Base-by-base conservation (phyloP, 1,140 invertebrate genomes). In the Drosophila mojavensis region DNA sequence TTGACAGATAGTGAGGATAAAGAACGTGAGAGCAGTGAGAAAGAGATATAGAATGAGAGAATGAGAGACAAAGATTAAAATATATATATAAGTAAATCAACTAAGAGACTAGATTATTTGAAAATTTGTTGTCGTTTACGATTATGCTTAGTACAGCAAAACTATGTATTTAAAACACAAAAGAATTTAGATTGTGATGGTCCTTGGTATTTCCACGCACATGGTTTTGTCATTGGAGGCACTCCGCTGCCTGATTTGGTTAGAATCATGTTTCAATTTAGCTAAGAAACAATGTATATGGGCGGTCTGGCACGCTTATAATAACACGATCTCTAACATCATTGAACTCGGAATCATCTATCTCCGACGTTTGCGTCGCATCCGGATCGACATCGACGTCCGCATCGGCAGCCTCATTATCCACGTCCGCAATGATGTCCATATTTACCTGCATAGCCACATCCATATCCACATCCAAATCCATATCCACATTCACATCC, bases 111-210 rank as follows among this genome's bases (percentile, higher is more conserved):
- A n/a, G n/a, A 17, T 17, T 15, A 20, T 47, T 61, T 47, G 43
- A 26, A 28, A 36, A 20, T n/a, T 11, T 5, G 6, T 24, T 17
- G 30, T 17, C 1, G 1, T 26, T 15, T 17, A 3, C 1, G 26
- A 36, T 56, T 11, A 15, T 9, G 3, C 26, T 33, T 26, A 30
- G 15, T 20, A 26, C 7, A 48, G 43, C 53, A 66, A 17, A 36
- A 58, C 63, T 65, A 66, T 54, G 3, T 54, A 63, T 63, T 69
- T 55, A 63, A 55, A 69, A 69, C 50, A 69, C 60, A 55, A 55
- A 54, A 55, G 10, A 72, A 72, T 72, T 72, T 72, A 13, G 33
- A 58, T 47, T 20, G 58, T 55, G 11, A 63, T 58, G 65, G 43
- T 10, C 33, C 20, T 24, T 51, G 30, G 43, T 33, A 50, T 58